phyloP scores from a whole-genome alignment of 64 coral and sea anemone genomes.

The Trachythela sp. region DNA sequence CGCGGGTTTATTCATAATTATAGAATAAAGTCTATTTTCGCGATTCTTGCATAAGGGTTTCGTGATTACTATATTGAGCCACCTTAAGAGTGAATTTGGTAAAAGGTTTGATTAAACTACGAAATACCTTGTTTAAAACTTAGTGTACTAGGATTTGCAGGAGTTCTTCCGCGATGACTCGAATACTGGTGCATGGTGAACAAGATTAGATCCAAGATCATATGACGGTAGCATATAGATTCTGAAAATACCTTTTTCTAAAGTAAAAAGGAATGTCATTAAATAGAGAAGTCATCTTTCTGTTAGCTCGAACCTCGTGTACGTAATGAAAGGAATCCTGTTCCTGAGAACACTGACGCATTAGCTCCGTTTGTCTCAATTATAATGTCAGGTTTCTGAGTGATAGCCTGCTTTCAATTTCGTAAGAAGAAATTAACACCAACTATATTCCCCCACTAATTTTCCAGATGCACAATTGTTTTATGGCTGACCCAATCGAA shows the following conservation, averaged over 20 bases:
- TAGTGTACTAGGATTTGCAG: neutral
- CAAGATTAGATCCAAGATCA: neutral
- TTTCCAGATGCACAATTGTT: neutral
- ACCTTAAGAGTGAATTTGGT: constrained; percentile 15
- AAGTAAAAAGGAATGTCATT: constrained; percentile 2
- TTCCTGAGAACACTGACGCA: constrained; percentile 2
- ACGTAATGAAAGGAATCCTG: constrained; percentile 6
- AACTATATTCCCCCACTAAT: neutral
- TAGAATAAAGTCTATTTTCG: too few relatives aligned
- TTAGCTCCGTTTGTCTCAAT: neutral
- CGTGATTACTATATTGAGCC: too few relatives aligned
- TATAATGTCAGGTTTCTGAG: neutral
- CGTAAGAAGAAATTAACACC: neutral
- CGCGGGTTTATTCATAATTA: too few relatives aligned
- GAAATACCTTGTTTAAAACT: too few relatives aligned
- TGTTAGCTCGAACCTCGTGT: neutral
- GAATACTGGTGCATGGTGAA: constrained; percentile 9
- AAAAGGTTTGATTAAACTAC: neutral
- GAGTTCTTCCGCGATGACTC: neutral
- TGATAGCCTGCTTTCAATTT: neutral
- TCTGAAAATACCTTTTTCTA: neutral
- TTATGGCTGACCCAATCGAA: neutral
- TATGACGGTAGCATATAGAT: constrained; percentile 1
- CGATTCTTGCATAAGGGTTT: too few relatives aligned
- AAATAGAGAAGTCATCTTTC: neutral